These are phyloP conservation scores for Hycleus cichorii DNA, from an alignment of 1,140 invertebrate species.

Conservation along the genomic window DNA sequence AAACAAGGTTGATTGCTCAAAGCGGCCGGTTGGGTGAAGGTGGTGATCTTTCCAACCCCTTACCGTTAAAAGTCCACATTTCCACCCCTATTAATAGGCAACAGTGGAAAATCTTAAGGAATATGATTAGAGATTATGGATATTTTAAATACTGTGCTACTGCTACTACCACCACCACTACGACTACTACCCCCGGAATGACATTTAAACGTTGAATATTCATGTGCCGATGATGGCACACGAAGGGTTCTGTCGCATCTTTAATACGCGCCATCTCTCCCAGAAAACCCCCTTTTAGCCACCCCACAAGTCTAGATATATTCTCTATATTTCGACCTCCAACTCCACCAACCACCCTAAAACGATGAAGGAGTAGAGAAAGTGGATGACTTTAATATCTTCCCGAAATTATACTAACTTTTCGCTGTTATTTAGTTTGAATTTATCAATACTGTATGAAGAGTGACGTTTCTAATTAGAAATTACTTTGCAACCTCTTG, in stretches of 20 bases:
- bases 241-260: conserved; percentile 21
- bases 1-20: too few species aligned
- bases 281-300: not conserved
- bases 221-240: conserved; percentile 18
- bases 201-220: conserved; percentile 22
- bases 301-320: not conserved
- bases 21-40: too few species aligned
- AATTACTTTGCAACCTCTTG: conserved; percentile 16
- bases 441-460: conserved; percentile 17
- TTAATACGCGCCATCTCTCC: conserved; percentile 11
- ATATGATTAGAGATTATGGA: conserved; percentile 20
- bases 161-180: not conserved
- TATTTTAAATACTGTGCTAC: conserved; percentile 18
- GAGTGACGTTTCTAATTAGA: conserved; percentile 15
- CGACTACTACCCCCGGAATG: conserved; percentile 12
- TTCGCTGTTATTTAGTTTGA: conserved; percentile 18
- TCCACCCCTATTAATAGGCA: too few species aligned
- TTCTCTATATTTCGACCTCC: too few species aligned
- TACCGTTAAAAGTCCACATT: too few species aligned
- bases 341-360: too few species aligned
- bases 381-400: conserved; percentile 17
- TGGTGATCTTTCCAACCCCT: too few species aligned
- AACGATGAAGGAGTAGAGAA: too few species aligned
- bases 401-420: conserved; percentile 17
- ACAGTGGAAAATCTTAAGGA: not conserved